Conservation (phyloP, 2,113 vertebrate species). For the Prochilodus magdalenae region DNA sequence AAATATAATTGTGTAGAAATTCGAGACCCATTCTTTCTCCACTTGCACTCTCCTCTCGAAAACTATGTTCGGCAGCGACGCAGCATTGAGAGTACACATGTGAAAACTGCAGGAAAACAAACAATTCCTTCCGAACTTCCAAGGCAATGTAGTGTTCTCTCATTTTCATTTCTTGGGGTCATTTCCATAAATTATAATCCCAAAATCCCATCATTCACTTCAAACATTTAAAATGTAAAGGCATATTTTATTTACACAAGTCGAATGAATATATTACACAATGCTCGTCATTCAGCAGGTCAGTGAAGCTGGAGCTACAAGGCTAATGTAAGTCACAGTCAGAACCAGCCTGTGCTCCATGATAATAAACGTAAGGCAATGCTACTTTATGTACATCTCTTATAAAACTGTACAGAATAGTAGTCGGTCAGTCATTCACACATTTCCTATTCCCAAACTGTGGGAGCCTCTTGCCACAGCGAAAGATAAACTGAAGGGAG, state of each 20-base stretch:
- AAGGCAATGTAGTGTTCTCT: background rate
- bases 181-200: background rate
- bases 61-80: background rate
- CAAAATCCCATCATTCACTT: background rate
- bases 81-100: background rate
- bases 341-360: slow-evolving; percentile 1
- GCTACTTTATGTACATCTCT: slow-evolving; percentile 70
- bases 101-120: background rate
- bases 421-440: background rate
- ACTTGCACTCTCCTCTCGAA: slow-evolving; percentile 2
- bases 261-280: slow-evolving; percentile 65
- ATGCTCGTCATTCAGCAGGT: background rate
- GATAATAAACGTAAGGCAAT: slow-evolving; percentile 65
- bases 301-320: too few species aligned
- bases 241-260: slow-evolving; percentile 71
- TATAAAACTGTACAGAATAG: slow-evolving; percentile 78
- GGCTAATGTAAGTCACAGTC: too few species aligned
- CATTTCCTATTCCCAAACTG: background rate
- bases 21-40: slow-evolving; percentile 22
- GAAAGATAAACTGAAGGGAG: background rate
- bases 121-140: background rate
- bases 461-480: background rate
- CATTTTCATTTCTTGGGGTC: too few species aligned
- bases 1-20: slow-evolving; percentile 67
- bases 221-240: slow-evolving; percentile 64